These are phyloP conservation scores for Halisarca cf. caerulea DNA, from an alignment of 37 sponge, comb jelly and placozoan species.

Conservation along the genomic window DNA sequence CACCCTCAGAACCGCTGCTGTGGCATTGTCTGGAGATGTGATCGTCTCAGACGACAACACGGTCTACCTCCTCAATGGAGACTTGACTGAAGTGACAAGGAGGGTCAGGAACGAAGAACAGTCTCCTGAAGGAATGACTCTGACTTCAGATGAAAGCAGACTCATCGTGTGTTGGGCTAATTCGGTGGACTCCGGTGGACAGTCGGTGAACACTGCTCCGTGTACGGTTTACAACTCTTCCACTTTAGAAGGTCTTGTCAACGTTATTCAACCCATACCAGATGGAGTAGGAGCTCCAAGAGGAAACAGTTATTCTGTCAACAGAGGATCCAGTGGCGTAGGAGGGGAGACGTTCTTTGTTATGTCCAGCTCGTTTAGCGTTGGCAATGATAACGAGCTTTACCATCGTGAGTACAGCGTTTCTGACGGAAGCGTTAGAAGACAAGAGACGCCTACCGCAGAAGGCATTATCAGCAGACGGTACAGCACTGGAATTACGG, in stretches of 20 bases:
- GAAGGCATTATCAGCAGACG: not conserved
- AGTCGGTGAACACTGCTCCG: not conserved
- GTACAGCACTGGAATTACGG: not conserved
- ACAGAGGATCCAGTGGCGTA: not conserved
- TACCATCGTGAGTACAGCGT: constrained; percentile 14
- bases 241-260: not conserved
- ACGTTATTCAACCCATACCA: too few relatives aligned
- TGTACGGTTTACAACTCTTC: constrained; percentile 12
- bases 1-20: not conserved
- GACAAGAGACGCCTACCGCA: not conserved
- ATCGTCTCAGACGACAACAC: constrained; percentile 15
- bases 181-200: not conserved
- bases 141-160: not conserved
- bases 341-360: constrained; percentile 25
- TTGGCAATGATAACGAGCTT: not conserved
- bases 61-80: constrained; percentile 18
- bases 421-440: not conserved
- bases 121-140: constrained; percentile 19
- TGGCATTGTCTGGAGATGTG: not conserved
- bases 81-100: not conserved
- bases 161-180: constrained; percentile 16
- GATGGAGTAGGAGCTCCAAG: not conserved
- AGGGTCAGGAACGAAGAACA: not conserved
- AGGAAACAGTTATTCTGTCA: constrained; percentile 5
- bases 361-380: not conserved